Conservation (phyloP, 2,888 invertebrate species). For the Cerceris ruficornis region DNA sequence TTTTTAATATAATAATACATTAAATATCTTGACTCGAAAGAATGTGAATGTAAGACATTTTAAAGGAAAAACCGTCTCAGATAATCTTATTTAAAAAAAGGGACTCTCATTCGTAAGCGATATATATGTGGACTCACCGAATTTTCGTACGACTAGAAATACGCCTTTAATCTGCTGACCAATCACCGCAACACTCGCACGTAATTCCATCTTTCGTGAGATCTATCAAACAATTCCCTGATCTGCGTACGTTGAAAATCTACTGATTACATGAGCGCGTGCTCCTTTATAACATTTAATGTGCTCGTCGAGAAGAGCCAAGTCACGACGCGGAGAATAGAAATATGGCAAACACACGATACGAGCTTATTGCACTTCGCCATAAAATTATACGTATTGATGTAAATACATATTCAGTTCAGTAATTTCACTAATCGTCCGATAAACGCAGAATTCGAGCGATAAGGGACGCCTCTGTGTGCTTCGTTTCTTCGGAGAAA, state of each 20-base stretch:
- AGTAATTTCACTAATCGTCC: not conserved
- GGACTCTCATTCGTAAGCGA: too few species aligned
- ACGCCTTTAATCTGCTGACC: not conserved
- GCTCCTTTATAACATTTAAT: slow-evolving; percentile 1
- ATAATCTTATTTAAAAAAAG: too few species aligned
- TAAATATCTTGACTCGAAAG: too few species aligned
- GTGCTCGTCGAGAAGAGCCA: not conserved
- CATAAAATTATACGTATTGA: not conserved
- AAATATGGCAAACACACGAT: not conserved
- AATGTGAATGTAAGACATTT: too few species aligned
- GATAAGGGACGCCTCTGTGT: not conserved
- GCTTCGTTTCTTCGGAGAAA: not conserved
- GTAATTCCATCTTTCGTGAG: not conserved
- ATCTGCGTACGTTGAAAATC: not conserved
- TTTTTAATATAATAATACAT: too few species aligned
- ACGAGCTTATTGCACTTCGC: not conserved
- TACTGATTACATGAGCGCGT: not conserved
- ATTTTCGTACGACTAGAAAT: not conserved
- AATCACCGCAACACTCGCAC: not conserved
- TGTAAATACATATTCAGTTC: not conserved
- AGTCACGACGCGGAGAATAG: not conserved
- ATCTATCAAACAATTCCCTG: not conserved
- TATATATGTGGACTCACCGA: not conserved
- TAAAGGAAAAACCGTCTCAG: too few species aligned
- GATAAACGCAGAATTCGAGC: not conserved